A percentile compares a stretch with the other conserved stretches of the same genome.
phyloP scores from a whole-genome alignment of 2,113 vertebrate species.

The Fukomys damarensis region DNA sequence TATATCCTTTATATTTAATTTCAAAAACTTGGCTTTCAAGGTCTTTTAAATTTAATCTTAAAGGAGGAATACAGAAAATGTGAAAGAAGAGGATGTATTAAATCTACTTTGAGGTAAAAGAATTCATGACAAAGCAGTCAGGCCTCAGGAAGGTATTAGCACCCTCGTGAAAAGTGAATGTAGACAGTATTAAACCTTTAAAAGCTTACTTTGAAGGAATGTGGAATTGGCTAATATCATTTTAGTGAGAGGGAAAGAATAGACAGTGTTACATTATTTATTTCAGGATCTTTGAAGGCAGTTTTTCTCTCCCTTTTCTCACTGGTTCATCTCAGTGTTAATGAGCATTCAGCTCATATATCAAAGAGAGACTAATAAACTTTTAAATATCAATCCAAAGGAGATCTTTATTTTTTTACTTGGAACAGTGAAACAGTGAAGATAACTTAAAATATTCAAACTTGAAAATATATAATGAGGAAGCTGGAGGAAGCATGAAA shows the following conservation, averaged over 20 bases:
- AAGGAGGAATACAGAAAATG: constrained; percentile 28
- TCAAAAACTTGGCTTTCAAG: background rate
- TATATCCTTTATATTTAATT: constrained; percentile 46
- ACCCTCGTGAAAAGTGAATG: constrained; percentile 67
- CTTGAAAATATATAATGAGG: constrained; percentile 58
- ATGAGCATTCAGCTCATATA: constrained; percentile 77
- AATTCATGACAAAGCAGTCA: constrained; percentile 66
- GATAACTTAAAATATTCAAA: constrained; percentile 70
- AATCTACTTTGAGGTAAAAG: constrained; percentile 53
- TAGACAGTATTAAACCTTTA: constrained; percentile 77
- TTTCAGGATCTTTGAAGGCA: constrained; percentile 74
- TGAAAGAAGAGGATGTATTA: constrained; percentile 38
- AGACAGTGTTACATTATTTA: constrained; percentile 79
- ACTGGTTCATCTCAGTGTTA: constrained; percentile 74
- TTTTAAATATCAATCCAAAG: constrained; percentile 78
- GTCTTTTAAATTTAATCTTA: constrained; percentile 52
- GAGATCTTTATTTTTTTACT: constrained; percentile 74
- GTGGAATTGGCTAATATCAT: constrained; percentile 77
- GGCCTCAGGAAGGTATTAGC: constrained; percentile 55
- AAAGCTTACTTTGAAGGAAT: constrained; percentile 76
- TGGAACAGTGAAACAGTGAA: constrained; percentile 49
- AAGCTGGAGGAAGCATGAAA: constrained; percentile 47
- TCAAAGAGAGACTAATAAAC: constrained; percentile 76
- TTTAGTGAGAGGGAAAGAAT: constrained; percentile 65
- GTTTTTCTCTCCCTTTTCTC: background rate